Evolutionary conservation across 2,113 vertebrate genomes (phyloP).

Genomic region (Otolemur garnettii): DNA sequence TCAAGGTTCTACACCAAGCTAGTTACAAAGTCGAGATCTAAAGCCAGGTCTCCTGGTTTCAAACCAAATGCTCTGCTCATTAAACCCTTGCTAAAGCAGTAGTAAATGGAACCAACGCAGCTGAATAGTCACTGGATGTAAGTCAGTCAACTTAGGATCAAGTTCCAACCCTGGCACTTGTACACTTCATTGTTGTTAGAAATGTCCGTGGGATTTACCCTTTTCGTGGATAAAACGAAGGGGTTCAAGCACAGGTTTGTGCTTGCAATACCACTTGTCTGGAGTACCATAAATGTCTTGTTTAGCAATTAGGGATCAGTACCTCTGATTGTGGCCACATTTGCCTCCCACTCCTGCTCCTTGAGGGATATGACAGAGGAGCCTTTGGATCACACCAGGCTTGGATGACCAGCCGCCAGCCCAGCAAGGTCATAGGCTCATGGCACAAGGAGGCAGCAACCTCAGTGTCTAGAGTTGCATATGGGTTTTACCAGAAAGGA

Average conservation of each 20-base stretch:
- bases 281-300: too few species aligned
- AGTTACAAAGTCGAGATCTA: neutral
- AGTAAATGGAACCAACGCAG: neutral
- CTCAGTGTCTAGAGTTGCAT: neutral
- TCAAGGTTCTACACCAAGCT: neutral
- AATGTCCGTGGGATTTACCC: neutral
- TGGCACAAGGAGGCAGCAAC: rapidly evolving
- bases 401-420: neutral
- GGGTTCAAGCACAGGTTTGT: neutral
- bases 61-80: neutral
- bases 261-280: neutral
- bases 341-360: neutral
- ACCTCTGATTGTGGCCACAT: neutral
- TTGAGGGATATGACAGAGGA: neutral
- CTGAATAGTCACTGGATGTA: neutral
- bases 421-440: neutral
- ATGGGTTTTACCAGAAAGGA: neutral
- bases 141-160: neutral
- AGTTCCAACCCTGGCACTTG: neutral
- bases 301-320: neutral
- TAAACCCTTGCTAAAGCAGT: neutral
- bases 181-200: neutral
- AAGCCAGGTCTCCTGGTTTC: neutral
- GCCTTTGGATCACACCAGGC: neutral
- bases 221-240: neutral